Percentiles rank a stretch among this genome's conserved stretches.
Conservation (phyloP, 2,888 invertebrate species). For the Elysia crispata region DNA sequence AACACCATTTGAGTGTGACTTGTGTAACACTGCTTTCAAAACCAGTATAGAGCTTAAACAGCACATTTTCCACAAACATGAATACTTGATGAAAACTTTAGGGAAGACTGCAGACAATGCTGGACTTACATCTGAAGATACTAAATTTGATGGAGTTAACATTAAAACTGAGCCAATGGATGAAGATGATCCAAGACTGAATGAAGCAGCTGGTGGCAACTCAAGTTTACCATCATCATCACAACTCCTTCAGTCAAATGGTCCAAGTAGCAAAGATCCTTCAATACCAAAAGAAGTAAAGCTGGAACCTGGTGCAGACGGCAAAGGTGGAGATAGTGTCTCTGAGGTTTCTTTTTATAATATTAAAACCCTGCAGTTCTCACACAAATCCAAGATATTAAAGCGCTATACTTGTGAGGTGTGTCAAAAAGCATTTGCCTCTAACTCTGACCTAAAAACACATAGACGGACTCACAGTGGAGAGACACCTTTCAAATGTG, state of each 20-base stretch:
- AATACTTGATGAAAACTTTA: conserved; percentile 39
- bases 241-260: background rate
- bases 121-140: background rate
- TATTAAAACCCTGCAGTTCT: conserved; percentile 43
- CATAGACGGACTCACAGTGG: conserved; percentile 54
- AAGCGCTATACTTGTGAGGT: conserved; percentile 52
- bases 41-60: conserved; percentile 51
- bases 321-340: background rate
- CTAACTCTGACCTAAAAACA: conserved; percentile 53
- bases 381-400: conserved; percentile 42
- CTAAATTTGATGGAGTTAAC: background rate
- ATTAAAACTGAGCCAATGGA: background rate
- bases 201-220: background rate
- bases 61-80: conserved; percentile 50
- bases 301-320: background rate
- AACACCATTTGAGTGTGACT: conserved; percentile 52
- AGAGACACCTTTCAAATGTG: conserved; percentile 54
- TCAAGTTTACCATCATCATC: background rate
- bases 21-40: conserved; percentile 43
- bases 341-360: conserved; percentile 50
- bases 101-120: background rate
- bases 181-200: background rate
- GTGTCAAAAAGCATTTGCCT: conserved; percentile 50
- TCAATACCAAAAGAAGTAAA: background rate
- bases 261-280: background rate